Evolutionary conservation across 2,888 invertebrate species (phyloP).

Genomic region (Scelioninae gen. 1): DNA sequence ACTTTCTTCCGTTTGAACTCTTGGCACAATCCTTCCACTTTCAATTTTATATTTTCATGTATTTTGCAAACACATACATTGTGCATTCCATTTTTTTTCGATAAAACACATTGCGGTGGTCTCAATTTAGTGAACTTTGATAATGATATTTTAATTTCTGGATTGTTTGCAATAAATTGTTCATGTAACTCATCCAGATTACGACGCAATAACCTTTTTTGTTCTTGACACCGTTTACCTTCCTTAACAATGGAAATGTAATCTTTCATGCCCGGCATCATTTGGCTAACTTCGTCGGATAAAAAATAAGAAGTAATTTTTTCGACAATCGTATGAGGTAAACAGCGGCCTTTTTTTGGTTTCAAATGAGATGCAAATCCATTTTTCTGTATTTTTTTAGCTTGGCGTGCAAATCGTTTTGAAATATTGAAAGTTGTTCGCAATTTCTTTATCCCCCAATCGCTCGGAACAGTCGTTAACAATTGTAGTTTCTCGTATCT

Average conservation of each 20-base stretch:
- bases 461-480: conserved; percentile 26
- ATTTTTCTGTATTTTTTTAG: conserved; percentile 20
- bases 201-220: conserved; percentile 29
- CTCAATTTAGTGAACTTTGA: conserved; percentile 31
- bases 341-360: conserved; percentile 35
- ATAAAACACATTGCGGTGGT: no score
- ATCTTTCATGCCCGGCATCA: conserved; percentile 25
- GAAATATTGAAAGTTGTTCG: conserved; percentile 18
- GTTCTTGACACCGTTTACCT: conserved; percentile 39
- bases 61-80: conserved; percentile 11
- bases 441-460: conserved; percentile 31
- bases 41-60: conserved; percentile 4
- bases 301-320: conserved; percentile 18
- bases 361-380: conserved; percentile 22
- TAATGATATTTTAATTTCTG: conserved; percentile 36
- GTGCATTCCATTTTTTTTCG: background rate
- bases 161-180: conserved; percentile 13
- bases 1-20: conserved; percentile 10
- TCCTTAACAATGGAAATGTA: conserved; percentile 24
- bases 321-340: conserved; percentile 9
- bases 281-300: conserved; percentile 43
- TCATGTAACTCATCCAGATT: conserved; percentile 27
- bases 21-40: conserved; percentile 13
- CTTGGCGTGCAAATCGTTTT: conserved; percentile 30
- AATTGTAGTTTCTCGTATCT: conserved; percentile 22